Percentiles rank a stretch among this genome's conserved stretches.
Evolutionary conservation across 2,888 invertebrate genomes (phyloP).

Genomic region (Oscheius sp.): DNA sequence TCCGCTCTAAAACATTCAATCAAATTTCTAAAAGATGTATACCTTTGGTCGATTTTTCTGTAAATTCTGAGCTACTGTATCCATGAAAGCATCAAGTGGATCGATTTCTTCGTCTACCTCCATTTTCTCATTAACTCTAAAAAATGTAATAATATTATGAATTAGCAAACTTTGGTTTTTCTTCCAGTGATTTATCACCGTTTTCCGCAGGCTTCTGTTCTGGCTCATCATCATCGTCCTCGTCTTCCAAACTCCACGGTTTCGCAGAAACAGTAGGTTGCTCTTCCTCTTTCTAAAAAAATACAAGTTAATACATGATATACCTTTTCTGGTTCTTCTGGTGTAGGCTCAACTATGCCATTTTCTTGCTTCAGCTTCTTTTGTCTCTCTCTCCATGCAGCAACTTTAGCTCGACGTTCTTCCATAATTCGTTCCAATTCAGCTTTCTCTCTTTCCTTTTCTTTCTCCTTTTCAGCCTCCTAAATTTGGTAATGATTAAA

Average conservation of each 20-base stretch:
- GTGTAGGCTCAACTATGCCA: constrained; percentile 18
- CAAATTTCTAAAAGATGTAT: background rate
- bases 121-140: constrained; percentile 29
- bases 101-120: constrained; percentile 81
- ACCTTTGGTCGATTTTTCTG: constrained; percentile 20
- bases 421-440: constrained; percentile 49
- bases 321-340: background rate
- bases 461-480: background rate
- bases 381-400: constrained; percentile 41
- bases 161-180: background rate
- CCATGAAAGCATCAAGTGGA: constrained; percentile 97
- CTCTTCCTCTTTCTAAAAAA: constrained; percentile 6
- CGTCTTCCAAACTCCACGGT: constrained; percentile 95
- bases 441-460: constrained; percentile 4
- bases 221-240: constrained; percentile 74
- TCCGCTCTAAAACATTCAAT: too few relatives aligned
- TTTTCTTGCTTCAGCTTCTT: constrained; percentile 36
- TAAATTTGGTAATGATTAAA: background rate
- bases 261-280: constrained; percentile 70
- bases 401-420: constrained; percentile 50
- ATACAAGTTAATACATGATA: background rate
- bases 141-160: background rate
- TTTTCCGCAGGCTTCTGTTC: constrained; percentile 33
- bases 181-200: constrained; percentile 25
- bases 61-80: constrained; percentile 39